Base-by-base conservation (phyloP, 1,140 invertebrate genomes). In the Triops longicaudatus region DNA sequence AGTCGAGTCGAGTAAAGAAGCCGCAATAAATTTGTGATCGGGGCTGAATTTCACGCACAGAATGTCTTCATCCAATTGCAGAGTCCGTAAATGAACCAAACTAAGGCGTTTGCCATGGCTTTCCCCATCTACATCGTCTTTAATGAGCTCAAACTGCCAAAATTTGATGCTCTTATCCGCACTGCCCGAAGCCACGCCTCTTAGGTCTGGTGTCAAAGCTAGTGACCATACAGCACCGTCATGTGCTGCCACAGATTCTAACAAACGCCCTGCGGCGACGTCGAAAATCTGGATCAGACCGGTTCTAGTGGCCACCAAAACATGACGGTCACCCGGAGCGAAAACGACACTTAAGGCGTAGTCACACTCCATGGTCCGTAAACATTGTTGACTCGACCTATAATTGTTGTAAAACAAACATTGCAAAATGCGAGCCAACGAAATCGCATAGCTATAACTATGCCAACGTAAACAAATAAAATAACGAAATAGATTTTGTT, bases 151-250 rank as follows among this genome's bases (percentile, higher is more conserved):
- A 85, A 97, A 98, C 78, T 91, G 89, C 97, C 97, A 99, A 83
- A 98, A 91, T 83, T 97, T 97, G 0, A 98, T 91, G 0, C 91
- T 92, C 80, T 93, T 90, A 83, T 99, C 97, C 14, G 90, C 91
- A 73, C 95, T 90, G 12, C 95, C 95, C 74, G 92, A 91, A 7
- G 91, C 90, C 82, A 96, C 89, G 0, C 95, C 93, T 83, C 90
- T 82, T 83, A 89, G 83, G 84, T 94, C 90, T 1, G 92, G 91
- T 76, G 88, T 86, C n/a, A 96, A 83, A 79, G 86, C 88, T 17
- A 98, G 85, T 72, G 89, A 89, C 89, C 91, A 92, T 44, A 98
- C 86, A 81, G 95, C 90, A 37, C 86, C 89, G 22, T 87, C 84
- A 83, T 98, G 97, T 4, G 94, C 96, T 1, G 88, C 84, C 76